Conservation (phyloP, 2,797 vertebrate genomes). For the Galaxias olidus region DNA sequence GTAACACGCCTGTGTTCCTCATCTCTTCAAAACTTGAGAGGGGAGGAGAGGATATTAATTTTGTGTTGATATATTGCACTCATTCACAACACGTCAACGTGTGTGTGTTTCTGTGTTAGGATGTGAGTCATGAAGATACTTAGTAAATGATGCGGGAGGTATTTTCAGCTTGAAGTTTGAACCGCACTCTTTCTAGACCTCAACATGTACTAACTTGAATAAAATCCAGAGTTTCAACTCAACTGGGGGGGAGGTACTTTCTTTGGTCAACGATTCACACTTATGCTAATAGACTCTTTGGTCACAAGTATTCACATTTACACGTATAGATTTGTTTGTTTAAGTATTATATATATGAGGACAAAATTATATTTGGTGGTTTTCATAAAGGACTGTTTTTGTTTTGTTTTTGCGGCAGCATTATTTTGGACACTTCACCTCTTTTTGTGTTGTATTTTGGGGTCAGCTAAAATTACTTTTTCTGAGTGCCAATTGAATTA, state of each 20-base stretch:
- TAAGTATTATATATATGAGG: no score
- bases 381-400: neutral
- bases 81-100: slow-evolving; percentile 28
- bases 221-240: slow-evolving; percentile 74
- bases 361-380: neutral
- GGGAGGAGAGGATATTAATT: slow-evolving; percentile 55
- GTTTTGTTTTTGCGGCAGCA: no score
- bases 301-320: neutral
- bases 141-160: slow-evolving; percentile 29
- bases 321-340: no score
- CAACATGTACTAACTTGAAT: slow-evolving; percentile 72
- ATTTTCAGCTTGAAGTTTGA: slow-evolving; percentile 32
- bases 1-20: slow-evolving; percentile 34
- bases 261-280: slow-evolving; percentile 15
- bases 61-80: slow-evolving; percentile 25
- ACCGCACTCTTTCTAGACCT: slow-evolving; percentile 45
- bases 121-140: slow-evolving; percentile 42
- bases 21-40: slow-evolving; percentile 36
- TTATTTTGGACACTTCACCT: no score
- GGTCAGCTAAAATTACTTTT: no score
- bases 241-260: slow-evolving; percentile 48
- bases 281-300: slow-evolving; percentile 1
- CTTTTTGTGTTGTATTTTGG: no score
- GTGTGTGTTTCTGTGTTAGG: slow-evolving; percentile 45
- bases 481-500: no score